phyloP scores from a whole-genome alignment of 2,113 vertebrate species.

The Petroica traversi region DNA sequence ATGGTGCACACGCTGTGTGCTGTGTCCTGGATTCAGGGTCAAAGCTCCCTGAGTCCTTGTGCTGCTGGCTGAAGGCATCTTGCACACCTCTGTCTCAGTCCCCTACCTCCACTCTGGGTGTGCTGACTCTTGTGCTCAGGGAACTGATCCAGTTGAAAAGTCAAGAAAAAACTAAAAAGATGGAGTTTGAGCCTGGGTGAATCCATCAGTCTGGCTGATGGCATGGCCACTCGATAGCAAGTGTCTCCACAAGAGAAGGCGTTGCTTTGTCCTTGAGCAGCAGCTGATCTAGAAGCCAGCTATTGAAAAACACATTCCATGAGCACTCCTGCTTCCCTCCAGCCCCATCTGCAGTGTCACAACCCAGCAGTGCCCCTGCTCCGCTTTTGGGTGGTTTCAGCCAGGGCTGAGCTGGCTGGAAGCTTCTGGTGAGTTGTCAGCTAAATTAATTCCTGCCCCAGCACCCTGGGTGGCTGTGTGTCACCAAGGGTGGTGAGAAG shows the following conservation, averaged over 20 bases:
- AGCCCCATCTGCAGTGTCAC: background rate
- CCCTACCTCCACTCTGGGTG: background rate
- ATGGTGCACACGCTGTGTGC: rapidly evolving
- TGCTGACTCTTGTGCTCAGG: background rate
- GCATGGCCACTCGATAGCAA: background rate
- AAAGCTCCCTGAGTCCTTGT: background rate
- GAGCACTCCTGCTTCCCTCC: background rate
- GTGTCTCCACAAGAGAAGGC: background rate
- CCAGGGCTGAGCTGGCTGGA: background rate
- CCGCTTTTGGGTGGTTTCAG: background rate
- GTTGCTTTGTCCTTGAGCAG: background rate
- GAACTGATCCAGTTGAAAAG: background rate
- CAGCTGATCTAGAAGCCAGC: background rate
- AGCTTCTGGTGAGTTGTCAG: background rate
- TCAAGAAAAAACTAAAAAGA: background rate
- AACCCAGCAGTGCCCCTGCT: background rate
- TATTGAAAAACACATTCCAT: background rate
- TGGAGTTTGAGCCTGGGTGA: background rate
- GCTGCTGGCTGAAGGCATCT: background rate
- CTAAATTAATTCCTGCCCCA: background rate
- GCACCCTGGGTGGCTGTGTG: background rate
- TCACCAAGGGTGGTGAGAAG: background rate
- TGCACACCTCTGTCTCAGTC: background rate
- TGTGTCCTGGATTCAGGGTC: background rate
- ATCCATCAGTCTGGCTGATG: background rate